phyloP scores from a whole-genome alignment of 2,113 vertebrate species.

The Cololabis saira region DNA sequence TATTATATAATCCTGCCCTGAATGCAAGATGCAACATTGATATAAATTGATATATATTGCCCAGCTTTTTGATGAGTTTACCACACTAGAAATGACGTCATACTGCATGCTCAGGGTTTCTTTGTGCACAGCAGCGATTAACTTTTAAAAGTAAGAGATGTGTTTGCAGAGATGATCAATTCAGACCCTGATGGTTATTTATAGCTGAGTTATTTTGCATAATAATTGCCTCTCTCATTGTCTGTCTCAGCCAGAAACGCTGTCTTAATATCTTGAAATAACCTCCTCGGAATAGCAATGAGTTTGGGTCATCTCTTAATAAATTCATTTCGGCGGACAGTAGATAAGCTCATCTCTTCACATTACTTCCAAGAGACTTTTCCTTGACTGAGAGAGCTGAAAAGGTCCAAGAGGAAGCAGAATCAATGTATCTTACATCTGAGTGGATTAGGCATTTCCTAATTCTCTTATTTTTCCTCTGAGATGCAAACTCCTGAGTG shows the following conservation, averaged over 20 bases:
- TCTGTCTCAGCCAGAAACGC: constrained; percentile 36
- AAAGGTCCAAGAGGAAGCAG: constrained; percentile 51
- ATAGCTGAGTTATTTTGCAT: constrained; percentile 43
- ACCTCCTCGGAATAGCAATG: constrained; percentile 60
- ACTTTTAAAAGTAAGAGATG: constrained; percentile 14
- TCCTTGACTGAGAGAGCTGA: constrained; percentile 38
- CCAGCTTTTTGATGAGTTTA: neutral
- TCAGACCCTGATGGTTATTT: constrained; percentile 35
- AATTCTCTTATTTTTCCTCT: constrained; percentile 25
- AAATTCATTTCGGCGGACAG: constrained; percentile 66
- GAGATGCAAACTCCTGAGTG: constrained; percentile 32
- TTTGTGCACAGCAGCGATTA: neutral
- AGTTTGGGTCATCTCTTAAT: constrained; percentile 59
- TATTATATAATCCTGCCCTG: too few species aligned
- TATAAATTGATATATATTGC: neutral
- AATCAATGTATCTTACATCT: constrained; percentile 48
- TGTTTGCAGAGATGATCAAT: constrained; percentile 21
- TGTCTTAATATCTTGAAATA: constrained; percentile 56
- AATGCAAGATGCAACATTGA: too few species aligned
- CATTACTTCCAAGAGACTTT: constrained; percentile 48
- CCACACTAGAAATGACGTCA: neutral
- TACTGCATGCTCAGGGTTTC: neutral
- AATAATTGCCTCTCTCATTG: constrained; percentile 22
- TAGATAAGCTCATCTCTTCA: constrained; percentile 61
- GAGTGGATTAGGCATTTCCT: constrained; percentile 35